phyloP scores from a whole-genome alignment of 23 tunicate genomes.

The Ascidia mentula region DNA sequence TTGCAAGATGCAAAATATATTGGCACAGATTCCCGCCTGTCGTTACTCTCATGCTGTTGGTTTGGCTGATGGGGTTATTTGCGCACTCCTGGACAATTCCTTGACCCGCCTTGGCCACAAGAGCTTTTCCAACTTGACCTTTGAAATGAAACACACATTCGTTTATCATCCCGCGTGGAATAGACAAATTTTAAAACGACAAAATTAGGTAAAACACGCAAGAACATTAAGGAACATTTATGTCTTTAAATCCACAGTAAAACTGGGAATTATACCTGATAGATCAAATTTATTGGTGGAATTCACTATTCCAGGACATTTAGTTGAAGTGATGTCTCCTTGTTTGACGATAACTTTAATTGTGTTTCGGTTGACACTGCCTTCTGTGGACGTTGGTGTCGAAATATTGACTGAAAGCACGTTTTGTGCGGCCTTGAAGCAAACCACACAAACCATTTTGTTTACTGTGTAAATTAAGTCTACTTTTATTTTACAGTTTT shows the following conservation, averaged over 20 bases:
- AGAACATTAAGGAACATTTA: too few species aligned
- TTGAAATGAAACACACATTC: too few species aligned
- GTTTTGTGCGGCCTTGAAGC: too few species aligned
- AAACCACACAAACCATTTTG: too few species aligned
- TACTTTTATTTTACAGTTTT: too few species aligned
- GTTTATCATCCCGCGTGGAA: neutral
- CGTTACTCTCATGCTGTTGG: constrained; percentile 28
- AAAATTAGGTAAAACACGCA: too few species aligned
- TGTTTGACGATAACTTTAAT: neutral
- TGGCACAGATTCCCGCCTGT: constrained; percentile 39
- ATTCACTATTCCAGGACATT: neutral
- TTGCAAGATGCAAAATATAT: constrained; percentile 16
- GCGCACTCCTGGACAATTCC: constrained; percentile 11
- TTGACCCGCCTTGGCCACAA: constrained; percentile 32
- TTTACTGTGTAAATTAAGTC: too few species aligned
- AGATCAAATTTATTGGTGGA: neutral
- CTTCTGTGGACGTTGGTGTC: too few species aligned
- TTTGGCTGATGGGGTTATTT: neutral
- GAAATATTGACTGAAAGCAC: too few species aligned
- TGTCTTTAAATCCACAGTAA: too few species aligned
- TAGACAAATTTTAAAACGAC: neutral
- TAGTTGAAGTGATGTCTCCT: neutral
- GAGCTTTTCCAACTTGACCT: constrained; percentile 2
- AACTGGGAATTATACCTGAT: too few species aligned
- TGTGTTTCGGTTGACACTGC: too few species aligned